Evolutionary conservation across 2,113 vertebrate genomes (phyloP), one percentile per base, ranked within the genome.

Genomic region (Bambusicola thoracicus): DNA sequence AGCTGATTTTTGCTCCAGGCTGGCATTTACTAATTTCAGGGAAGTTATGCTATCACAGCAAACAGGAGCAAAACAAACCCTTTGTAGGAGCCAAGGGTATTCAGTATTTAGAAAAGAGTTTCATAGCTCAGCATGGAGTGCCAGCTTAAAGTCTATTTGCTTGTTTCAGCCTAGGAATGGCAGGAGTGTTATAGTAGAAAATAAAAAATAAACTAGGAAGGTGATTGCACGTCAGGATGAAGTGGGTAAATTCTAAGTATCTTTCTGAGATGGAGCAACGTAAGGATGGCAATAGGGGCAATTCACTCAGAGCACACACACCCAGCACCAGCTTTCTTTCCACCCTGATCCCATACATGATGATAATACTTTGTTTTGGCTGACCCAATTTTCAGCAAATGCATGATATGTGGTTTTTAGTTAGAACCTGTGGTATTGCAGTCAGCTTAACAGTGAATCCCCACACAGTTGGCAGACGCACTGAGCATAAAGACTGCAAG

Each of bases 1-100:
- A 48, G 27, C 53, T 62, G 82, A 68, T 81, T 94, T 93, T 94
- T 5, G 69, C 91, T 88, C 48, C 76, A 65, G 82, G 83, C 85
- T 75, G 80, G 69, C 44, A 38, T 78, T 91, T 91, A 19, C 68
- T 80, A 34, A 88, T 85, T 94, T 87, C 72, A 61, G 79, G 30
- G 32, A 86, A 41, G 79, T 92, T 95, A 91, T 87, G 25, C 43
- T 61, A 9, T 68, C 38, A 36, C 43, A 46, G n/a, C 16, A n/a
- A 82, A 51, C 40, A 65, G 68, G 61, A 92, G 61, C 24, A 68
- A 90, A 93, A 59, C 25, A 80, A 81, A 20, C 6, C 7, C 69
- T 16, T 81, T 65, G 16, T 8, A 78, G n/a, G 65, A 83, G 6
- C 38, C 19, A 30, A 7, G 22, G 22, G 22, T 62, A 27, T 77